phyloP scores from a whole-genome alignment of 1,140 invertebrate species.

The Saxidomus purpurata region DNA sequence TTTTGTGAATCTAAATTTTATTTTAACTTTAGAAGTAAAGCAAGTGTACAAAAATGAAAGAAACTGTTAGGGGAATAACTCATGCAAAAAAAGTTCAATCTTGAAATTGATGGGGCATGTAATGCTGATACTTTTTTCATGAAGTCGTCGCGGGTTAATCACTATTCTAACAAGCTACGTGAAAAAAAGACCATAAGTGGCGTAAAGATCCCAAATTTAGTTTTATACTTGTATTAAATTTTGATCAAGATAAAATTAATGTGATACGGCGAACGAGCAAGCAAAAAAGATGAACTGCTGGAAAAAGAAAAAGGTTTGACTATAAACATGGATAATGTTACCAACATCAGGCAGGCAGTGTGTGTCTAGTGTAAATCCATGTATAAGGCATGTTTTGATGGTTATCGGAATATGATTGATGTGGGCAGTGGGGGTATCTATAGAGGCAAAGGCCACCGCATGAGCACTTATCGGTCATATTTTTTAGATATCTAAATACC shows the following conservation, averaged over 20 bases:
- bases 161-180: neutral
- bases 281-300: neutral
- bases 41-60: neutral
- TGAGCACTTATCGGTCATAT: no score
- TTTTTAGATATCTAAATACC: no score
- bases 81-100: neutral
- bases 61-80: neutral
- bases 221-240: neutral
- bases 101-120: neutral
- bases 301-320: neutral
- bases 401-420: neutral
- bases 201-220: neutral
- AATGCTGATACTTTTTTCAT: neutral
- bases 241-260: conserved; percentile 29
- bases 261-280: conserved; percentile 11
- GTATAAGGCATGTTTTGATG: neutral
- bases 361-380: neutral
- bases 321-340: neutral
- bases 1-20: no score
- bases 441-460: no score
- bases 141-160: neutral
- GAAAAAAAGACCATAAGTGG: neutral
- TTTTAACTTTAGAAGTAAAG: no score
- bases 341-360: neutral
- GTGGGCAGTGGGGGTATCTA: neutral